Evolutionary conservation across 2,888 invertebrate genomes (phyloP).

Genomic region (Lepidocyrtoides sp.): DNA sequence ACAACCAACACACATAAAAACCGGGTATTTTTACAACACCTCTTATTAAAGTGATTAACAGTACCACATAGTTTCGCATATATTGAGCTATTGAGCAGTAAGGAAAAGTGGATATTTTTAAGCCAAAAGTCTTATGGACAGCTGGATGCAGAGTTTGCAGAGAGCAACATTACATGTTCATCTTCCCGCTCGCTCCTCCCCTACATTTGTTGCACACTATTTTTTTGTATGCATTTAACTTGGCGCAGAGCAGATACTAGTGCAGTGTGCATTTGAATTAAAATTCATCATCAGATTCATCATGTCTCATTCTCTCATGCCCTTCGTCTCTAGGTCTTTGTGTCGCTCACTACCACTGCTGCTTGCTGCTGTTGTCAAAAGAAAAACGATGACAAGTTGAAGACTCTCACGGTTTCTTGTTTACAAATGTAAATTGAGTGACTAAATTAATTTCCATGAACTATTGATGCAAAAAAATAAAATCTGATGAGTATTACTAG

Average conservation of each 20-base stretch:
- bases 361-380: not conserved
- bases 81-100: too few relatives aligned
- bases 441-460: too few relatives aligned
- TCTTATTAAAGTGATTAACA: too few relatives aligned
- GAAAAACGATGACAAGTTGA: too few relatives aligned
- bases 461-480: too few relatives aligned
- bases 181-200: constrained; percentile 75
- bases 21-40: too few relatives aligned
- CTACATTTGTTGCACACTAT: not conserved
- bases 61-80: not conserved
- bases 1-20: too few relatives aligned
- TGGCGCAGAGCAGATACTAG: not conserved
- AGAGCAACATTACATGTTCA: constrained; percentile 50
- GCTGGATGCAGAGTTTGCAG: constrained; percentile 56
- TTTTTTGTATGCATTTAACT: constrained; percentile 12
- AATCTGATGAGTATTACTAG: too few relatives aligned
- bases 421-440: too few relatives aligned
- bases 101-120: not conserved
- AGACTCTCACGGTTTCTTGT: not conserved
- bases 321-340: too few relatives aligned
- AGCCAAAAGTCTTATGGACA: not conserved
- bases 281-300: too few relatives aligned
- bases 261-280: not conserved
- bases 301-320: too few relatives aligned
- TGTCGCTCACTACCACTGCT: not conserved